Evolutionary conservation across 1,140 invertebrate genomes (phyloP).

Genomic region (Hylaeus volcanicus): DNA sequence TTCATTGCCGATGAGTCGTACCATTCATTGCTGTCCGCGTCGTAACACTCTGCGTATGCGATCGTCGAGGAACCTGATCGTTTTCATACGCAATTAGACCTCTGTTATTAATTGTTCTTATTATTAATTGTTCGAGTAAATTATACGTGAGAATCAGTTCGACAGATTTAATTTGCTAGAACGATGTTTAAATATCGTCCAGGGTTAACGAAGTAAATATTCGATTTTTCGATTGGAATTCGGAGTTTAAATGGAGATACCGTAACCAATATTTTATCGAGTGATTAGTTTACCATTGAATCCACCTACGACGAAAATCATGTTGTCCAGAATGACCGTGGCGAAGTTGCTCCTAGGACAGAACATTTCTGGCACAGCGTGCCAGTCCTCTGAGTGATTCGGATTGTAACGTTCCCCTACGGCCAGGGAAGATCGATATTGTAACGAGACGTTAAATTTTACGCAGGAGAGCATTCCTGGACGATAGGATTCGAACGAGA

Average conservation of each 20-base stretch:
- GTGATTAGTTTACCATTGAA: constrained; percentile 84
- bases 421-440: constrained; percentile 40
- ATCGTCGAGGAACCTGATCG: constrained; percentile 82
- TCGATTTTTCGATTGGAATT: too few species aligned
- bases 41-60: constrained; percentile 87
- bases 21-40: constrained; percentile 86
- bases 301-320: constrained; percentile 91
- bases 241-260: too few species aligned
- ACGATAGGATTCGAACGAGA: not conserved
- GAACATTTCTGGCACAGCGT: constrained; percentile 89
- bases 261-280: not conserved
- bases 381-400: constrained; percentile 81
- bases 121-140: too few species aligned
- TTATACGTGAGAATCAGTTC: too few species aligned
- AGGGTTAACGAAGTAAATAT: too few species aligned
- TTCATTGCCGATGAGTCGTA: constrained; percentile 86
- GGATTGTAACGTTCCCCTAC: constrained; percentile 88
- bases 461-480: constrained; percentile 15
- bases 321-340: constrained; percentile 88
- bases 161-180: too few species aligned
- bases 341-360: constrained; percentile 92
- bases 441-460: constrained; percentile 23
- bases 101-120: too few species aligned
- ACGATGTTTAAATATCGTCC: too few species aligned
- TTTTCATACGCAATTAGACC: not conserved